Percentiles rank a stretch among this genome's conserved stretches.
These are phyloP conservation scores for Enteromius argenteus DNA, from an alignment of 2,797 vertebrate species.

Conservation along the genomic window DNA sequence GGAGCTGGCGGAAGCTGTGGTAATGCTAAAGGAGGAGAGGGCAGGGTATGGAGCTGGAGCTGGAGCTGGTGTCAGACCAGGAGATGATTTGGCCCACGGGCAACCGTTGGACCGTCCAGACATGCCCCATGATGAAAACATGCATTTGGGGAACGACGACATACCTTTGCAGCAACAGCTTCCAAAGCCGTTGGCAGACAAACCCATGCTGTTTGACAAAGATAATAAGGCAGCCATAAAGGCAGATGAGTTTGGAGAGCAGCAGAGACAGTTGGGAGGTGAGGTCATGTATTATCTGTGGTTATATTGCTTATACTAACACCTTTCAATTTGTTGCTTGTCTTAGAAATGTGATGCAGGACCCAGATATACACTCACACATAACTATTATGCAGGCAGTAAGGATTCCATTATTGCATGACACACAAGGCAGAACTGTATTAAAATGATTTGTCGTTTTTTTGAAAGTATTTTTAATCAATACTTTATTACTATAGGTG, in stretches of 20 bases:
- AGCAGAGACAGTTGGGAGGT: constrained; percentile 77
- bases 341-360: neutral
- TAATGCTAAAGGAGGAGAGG: constrained; percentile 65
- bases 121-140: constrained; percentile 70
- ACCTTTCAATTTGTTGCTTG: neutral
- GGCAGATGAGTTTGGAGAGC: constrained; percentile 81
- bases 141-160: neutral
- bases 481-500: neutral
- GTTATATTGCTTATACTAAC: neutral
- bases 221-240: constrained; percentile 78
- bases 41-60: constrained; percentile 56
- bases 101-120: constrained; percentile 73
- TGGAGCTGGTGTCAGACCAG: constrained; percentile 56
- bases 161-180: constrained; percentile 61
- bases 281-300: constrained; percentile 9
- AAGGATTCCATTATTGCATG: neutral
- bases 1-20: constrained; percentile 56
- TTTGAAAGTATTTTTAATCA: neutral
- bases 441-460: neutral
- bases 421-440: neutral
- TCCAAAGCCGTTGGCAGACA: constrained; percentile 67
- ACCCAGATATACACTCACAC: neutral
- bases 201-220: constrained; percentile 75
- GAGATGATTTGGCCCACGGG: constrained; percentile 51
- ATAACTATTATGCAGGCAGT: neutral